Base-by-base conservation (phyloP, 2,888 invertebrate genomes). In the Diarsia brunnea region DNA sequence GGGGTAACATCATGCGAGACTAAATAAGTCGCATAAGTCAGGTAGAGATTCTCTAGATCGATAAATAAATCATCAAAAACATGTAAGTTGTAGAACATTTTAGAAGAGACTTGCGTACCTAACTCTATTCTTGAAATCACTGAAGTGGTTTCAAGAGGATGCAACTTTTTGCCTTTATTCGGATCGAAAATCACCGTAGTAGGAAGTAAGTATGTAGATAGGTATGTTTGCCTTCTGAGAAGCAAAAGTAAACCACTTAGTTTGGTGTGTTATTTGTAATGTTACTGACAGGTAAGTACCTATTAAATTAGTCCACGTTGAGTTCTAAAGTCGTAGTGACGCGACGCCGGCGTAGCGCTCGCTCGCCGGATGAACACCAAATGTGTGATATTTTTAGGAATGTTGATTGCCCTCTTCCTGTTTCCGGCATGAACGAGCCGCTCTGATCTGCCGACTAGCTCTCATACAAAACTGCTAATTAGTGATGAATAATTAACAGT, bases 371-470 rank as follows among this genome's bases (percentile, higher is more conserved):
- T 95, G 96, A 95, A 93, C 95, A 95, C 96, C 95, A 95, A 96
- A 96, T 95, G 96, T 95, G 95, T 95, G 94, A 95, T 96, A 96
- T 96, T 96, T 96, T 95, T 96, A 95, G 96, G 94, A 94, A 95
- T 95, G 96, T 96, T 96, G 96, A 96, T 96, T 95, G 94, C 95
- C 88, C 90, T 90, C 94, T 96, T 96, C 96, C 96, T 95, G 96
- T 96, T 95, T 96, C 96, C 96, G 95, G 94, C 93, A 92, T 87
- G 88, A 86, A 85, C 88, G 83, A 84, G 79, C 83, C 90, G 92
- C 95, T 95, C 90, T 95, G 95, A 95, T 95, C 93, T 93, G 90
- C 93, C 94, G 93, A 88, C 85, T 90, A 84, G 86, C 88, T 90
- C 90, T 91, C 92, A 92, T 93, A 93, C 92, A 91, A 90, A 93